Base-by-base conservation (phyloP, 1,140 invertebrate species). In the Aethina tumida region DNA sequence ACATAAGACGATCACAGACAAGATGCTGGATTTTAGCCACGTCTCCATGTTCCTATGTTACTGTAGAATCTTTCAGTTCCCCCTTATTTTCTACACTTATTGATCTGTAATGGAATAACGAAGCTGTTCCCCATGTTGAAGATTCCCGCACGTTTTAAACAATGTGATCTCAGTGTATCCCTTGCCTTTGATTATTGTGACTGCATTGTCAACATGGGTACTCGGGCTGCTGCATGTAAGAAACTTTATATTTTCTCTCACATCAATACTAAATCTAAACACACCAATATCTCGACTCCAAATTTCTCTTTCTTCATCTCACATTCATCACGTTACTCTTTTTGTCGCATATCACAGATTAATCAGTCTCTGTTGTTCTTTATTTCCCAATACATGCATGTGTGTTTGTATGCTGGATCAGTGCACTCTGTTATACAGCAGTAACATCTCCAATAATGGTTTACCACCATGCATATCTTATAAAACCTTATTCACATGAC, bases 201-300 rank as follows among this genome's bases (percentile, higher is more conserved):
- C 58, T 62, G 60, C 57, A 60, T 60, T 58, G 57, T 62, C 67
- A 79, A 79, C 66, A 79, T 79, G 76, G 76, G 76, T 66, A 79
- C 76, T 52, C 68, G 75, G 64, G 75, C 76, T 61, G 75, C 75
- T 64, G 76, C 76, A 66, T 79, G 76, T 79, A 69, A 78, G 76
- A 70, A 60, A 60, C 36, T 50, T 52, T 50, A n/a, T 53, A 52
- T 43, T 41, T 52, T 49, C 35, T n/a, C n/a, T n/a, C n/a, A n/a
- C n/a, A n/a, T n/a, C n/a, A n/a, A n/a, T n/a, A n/a, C n/a, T n/a
- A n/a, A n/a, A n/a, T n/a, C n/a, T n/a, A n/a, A n/a, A n/a, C n/a
- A n/a, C n/a, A n/a, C n/a, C n/a, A n/a, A n/a, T n/a, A n/a, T n/a
- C n/a, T n/a, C n/a, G n/a, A n/a, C n/a, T n/a, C n/a, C n/a, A n/a